Evolutionary conservation across 2,888 invertebrate species (phyloP).

Genomic region (Drosophila greeni): DNA sequence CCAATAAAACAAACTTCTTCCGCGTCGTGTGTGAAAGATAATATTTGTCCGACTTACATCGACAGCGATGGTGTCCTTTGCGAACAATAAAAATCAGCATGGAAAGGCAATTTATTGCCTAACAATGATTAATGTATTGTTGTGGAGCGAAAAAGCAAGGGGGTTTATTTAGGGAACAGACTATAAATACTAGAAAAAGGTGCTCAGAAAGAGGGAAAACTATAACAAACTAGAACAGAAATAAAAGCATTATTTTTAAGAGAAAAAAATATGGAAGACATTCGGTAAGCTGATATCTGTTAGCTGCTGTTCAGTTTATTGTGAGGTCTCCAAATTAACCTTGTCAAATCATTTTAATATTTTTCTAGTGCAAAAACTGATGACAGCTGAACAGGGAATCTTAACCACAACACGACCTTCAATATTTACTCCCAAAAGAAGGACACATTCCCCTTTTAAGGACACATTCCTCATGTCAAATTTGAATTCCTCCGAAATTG

Average conservation of each 20-base stretch:
- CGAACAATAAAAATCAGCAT: slow-evolving; percentile 74
- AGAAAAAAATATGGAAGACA: neutral
- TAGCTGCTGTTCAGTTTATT: too few relatives aligned
- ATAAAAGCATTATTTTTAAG: neutral
- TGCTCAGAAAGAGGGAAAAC: neutral
- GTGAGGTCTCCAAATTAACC: slow-evolving; percentile 41
- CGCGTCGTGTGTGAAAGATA: slow-evolving; percentile 54
- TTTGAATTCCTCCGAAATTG: slow-evolving; percentile 26
- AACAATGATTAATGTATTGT: slow-evolving; percentile 59
- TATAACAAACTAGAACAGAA: too few relatives aligned
- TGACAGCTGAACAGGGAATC: slow-evolving; percentile 54
- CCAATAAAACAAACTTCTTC: slow-evolving; percentile 62
- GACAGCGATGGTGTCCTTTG: slow-evolving; percentile 17
- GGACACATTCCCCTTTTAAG: too few relatives aligned
- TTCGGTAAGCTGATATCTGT: too few relatives aligned
- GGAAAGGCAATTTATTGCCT: slow-evolving; percentile 75
- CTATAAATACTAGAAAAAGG: neutral
- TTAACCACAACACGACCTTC: neutral
- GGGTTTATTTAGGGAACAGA: neutral
- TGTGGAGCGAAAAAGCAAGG: neutral
- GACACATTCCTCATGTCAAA: slow-evolving; percentile 13
- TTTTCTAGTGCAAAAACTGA: neutral
- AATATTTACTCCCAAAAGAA: too few relatives aligned
- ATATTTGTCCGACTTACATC: slow-evolving; percentile 56
- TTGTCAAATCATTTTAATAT: slow-evolving; percentile 47